Base-by-base conservation (phyloP, 2,888 invertebrate genomes). In the Sesia bembeciformis region DNA sequence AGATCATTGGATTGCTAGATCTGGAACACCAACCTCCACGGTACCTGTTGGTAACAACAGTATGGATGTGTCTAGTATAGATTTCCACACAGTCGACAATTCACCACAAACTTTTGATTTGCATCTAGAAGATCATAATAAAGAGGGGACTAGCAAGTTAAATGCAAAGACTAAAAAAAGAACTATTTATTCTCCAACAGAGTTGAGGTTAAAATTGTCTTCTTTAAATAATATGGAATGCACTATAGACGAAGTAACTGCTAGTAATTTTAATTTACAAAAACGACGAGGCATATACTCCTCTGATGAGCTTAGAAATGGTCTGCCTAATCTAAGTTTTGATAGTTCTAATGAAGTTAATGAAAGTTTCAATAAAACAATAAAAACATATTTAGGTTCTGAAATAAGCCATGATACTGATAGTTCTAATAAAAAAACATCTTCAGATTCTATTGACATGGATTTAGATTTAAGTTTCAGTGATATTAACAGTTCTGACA, bases 241-340 rank as follows among this genome's bases (percentile, higher is more conserved):
- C 58, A 86, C 88, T 4, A 84, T 88, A 54, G 86, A 88, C 61
- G 84, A 86, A 72, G 82, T 90, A 50, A 86, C 87, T 39, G 73
- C 84, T 1, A 80, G 76, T 57, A 86, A 78, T 59, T 63, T 90
- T 49, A 86, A 85, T 59, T 74, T 87, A 50, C 89, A 91, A 64
- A 91, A 91, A 71, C 84, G 92, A 3, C 78, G 91, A 54, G 91
- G 91, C 4, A 91, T 92, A 63, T 91, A 91, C 68, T 90, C 91
- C 1, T 84, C 91, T 7, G 90, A 87, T 64, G 90, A 90, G 59
- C 68, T 91, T 8, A 81, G 83, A 62, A 78, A 86, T 52, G 81
- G 83, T 60, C 75, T 87, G 53, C 75, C 76, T 8, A 81, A 84
- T 64, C 64, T 84, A 41, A 81, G 81, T 62, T 57, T 86, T 49